Evolutionary conservation across 1,140 invertebrate species (phyloP).

Genomic region (Pseudomyrmex concolor): DNA sequence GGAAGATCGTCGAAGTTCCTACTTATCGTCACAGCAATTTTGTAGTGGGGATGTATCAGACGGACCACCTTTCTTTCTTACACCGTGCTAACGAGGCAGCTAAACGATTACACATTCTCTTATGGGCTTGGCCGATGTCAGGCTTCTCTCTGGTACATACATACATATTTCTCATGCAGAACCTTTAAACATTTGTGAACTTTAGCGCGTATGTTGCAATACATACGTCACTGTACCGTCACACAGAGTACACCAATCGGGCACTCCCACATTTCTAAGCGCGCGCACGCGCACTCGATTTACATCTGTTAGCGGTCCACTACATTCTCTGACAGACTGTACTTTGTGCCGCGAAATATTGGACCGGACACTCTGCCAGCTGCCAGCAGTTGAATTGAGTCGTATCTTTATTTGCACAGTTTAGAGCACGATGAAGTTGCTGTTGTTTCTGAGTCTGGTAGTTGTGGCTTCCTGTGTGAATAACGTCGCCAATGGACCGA

Average conservation of each 20-base stretch:
- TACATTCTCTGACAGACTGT: constrained; percentile 28
- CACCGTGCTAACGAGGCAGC: no score
- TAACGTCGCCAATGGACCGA: constrained; percentile 85
- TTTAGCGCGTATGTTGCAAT: no score
- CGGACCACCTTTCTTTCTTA: no score
- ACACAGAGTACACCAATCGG: constrained; percentile 49
- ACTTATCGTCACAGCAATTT: no score
- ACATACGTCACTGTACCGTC: background rate
- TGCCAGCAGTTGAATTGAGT: constrained; percentile 1
- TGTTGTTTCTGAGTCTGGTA: constrained; percentile 69
- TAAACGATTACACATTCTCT: no score
- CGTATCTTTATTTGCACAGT: background rate
- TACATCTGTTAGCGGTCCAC: constrained; percentile 39
- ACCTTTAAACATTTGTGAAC: no score
- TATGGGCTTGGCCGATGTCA: no score
- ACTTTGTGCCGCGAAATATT: background rate
- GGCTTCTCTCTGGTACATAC: no score
- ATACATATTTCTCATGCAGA: no score
- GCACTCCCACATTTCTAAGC: constrained; percentile 65
- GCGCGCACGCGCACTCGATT: constrained; percentile 45
- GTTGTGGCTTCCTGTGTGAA: constrained; percentile 56
- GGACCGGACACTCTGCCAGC: background rate
- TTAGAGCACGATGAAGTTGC: constrained; percentile 53
- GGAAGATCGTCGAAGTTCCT: no score
- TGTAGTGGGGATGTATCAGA: no score